Evolutionary conservation across 2,888 invertebrate species (phyloP).

Genomic region (Netelia inedita): DNA sequence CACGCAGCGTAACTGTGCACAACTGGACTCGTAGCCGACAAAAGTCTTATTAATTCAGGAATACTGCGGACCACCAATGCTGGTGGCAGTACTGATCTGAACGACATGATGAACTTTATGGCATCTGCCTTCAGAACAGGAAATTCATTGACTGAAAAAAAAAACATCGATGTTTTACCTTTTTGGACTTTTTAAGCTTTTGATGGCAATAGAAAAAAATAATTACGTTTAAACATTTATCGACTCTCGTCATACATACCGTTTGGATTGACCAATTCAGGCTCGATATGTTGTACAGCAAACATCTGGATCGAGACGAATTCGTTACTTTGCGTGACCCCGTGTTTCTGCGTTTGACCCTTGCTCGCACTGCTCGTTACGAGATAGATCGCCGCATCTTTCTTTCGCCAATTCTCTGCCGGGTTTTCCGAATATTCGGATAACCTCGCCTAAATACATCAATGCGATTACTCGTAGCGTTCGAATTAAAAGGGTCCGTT

Average conservation of each 20-base stretch:
- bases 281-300: constrained; percentile 93
- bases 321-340: constrained; percentile 96
- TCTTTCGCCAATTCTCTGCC: constrained; percentile 94
- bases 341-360: constrained; percentile 95
- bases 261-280: constrained; percentile 92
- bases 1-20: constrained; percentile 98
- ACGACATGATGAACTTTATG: constrained; percentile 98
- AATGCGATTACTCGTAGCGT: background rate
- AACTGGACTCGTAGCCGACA: constrained; percentile 92
- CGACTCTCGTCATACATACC: constrained; percentile 85
- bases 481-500: too few relatives aligned
- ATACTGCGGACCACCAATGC: constrained; percentile 91
- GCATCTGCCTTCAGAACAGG: constrained; percentile 98
- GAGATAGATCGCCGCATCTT: constrained; percentile 98
- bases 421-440: constrained; percentile 92
- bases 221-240: constrained; percentile 23
- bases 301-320: constrained; percentile 96
- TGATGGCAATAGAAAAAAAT: constrained; percentile 13
- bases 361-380: constrained; percentile 97
- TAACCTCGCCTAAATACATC: constrained; percentile 86
- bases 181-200: background rate
- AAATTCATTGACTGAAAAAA: constrained; percentile 91
- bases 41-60: constrained; percentile 92
- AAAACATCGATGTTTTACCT: background rate
- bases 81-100: constrained; percentile 94